Evolutionary conservation across 2,797 vertebrate genomes (phyloP), one percentile per base, ranked within the genome.

Genomic region (Meda fulgida): DNA sequence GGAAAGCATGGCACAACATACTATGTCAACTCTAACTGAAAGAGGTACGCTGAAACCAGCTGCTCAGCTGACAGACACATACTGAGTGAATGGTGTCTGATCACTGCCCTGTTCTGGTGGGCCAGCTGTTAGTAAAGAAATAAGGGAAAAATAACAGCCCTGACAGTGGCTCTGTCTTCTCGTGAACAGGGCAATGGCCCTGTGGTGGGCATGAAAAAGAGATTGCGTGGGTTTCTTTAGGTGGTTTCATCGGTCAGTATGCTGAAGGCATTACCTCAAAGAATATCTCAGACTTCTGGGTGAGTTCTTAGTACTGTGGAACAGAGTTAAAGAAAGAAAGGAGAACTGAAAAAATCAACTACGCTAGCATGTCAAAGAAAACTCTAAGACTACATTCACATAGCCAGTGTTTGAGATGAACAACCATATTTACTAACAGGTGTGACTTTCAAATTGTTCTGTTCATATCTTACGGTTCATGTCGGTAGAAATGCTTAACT

Each of bases 1-100:
- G 96, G 96, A 97, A 95, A 95, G 96, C 95, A 93, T 92, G 93
- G 96, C 94, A 96, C 94, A 90, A 97, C 96, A 97, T 93, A 90
- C 96, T 94, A 91, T 83, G 93, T 94, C 94, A 93, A 91, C 93
- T 89, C 53, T 67, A 40, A 63, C 60, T 79, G 94, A 92, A 93
- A 93, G 91, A 90, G 89, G 90, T 91, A 91, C 89, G 85, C 88
- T 91, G 89, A 91, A 93, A 88, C 90, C 94, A 94, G 94, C 94
- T 95, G 94, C 92, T 87, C 43, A 87, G 90, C 90, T 91, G 89
- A 89, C 88, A 87, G 91, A 92, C 90, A 90, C 87, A 48, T 58
- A 89, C 88, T 84, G 88, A 88, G 88, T 89, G 91, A 89, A 87
- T 89, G 85, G 81, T 84, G 38, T 80, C 51, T 81, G 53, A 84